Evolutionary conservation across 2,113 vertebrate species (phyloP), one percentile per base, ranked within the genome.

Genomic region (Psephotus haematonotus): DNA sequence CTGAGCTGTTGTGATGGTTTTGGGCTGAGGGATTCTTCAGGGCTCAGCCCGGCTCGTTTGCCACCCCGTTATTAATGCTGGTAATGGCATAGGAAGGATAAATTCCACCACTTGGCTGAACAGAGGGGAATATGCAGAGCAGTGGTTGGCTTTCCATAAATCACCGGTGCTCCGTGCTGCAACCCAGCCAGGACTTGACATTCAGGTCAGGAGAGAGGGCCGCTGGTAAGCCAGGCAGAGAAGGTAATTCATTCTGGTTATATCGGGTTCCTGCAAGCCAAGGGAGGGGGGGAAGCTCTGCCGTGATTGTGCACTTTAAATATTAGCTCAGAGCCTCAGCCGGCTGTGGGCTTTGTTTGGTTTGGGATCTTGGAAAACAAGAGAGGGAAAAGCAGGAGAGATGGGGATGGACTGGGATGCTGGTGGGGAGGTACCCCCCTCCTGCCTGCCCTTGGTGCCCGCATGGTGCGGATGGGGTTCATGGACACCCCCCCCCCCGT

Each of bases 191-290:
- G 96, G 97, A 97, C 96, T 98, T 98, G 98, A 97, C 97, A 98
- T 98, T 98, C 98, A 67, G 92, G 96, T 98, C 98, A 98, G 97
- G 98, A 96, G 96, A 97, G 88, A 95, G 96, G 97, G 91, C 75
- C 74, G 94, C 97, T 98, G 35, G 78, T 97, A 97, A 98, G 97
- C 95, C 60, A 91, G 87, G 24, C 8, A 68, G 86, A 94, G 95
- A 95, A 97, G 95, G 97, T 98, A 97, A 98, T 98, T 98, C 98
- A 97, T 98, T 97, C 97, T 98, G 98, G 98, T 98, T 98, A 96
- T 98, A 97, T 97, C 97, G 98, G 95, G 98, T 97, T 97, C 95
- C 97, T 97, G 96, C 97, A 94, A 95, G 97, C 92, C 87, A 86
- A 95, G 93, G 59, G 10, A 22, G 39, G 37, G 1, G 1, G 5